These are phyloP conservation scores for Saguinus imperator DNA, from an alignment of 2,113 vertebrate genomes.

Conservation along the genomic window DNA sequence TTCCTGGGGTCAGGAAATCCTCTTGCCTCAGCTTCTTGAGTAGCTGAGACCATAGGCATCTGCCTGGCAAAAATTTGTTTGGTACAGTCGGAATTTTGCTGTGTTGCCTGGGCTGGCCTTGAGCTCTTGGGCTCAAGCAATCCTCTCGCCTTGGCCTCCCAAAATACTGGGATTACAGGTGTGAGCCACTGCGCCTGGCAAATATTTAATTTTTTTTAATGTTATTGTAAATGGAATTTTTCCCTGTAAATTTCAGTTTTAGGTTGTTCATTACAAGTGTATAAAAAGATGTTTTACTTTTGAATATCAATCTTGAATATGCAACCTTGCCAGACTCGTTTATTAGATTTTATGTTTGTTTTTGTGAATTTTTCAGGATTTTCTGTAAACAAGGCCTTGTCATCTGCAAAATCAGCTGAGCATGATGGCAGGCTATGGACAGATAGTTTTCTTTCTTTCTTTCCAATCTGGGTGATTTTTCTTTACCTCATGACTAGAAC, in stretches of 20 bases:
- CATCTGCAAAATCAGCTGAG: not conserved
- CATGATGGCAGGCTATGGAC: too few species aligned
- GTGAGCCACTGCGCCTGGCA: not conserved
- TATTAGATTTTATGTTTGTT: not conserved
- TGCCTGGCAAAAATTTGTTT: not conserved
- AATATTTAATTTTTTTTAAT: not conserved
- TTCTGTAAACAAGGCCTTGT: not conserved
- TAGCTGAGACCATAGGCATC: too few species aligned
- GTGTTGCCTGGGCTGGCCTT: not conserved
- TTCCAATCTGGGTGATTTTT: not conserved
- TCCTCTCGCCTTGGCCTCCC: not conserved
- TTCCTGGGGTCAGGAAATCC: too few species aligned
- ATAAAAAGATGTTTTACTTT: conserved; percentile 1
- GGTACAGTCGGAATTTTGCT: not conserved
- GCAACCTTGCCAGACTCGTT: not conserved
- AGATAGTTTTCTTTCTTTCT: not conserved
- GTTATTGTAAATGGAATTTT: not conserved
- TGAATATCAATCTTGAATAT: not conserved
- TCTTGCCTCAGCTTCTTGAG: too few species aligned
- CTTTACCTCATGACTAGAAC: not conserved
- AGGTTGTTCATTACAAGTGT: not conserved
- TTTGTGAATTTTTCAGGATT: not conserved
- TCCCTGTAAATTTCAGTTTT: conserved; percentile 2
- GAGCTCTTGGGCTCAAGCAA: not conserved
- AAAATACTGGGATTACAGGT: not conserved